Percentiles rank a stretch among this genome's conserved stretches.
phyloP scores from a whole-genome alignment of 2,888 invertebrate genomes.

The Prosapia bicincta region DNA sequence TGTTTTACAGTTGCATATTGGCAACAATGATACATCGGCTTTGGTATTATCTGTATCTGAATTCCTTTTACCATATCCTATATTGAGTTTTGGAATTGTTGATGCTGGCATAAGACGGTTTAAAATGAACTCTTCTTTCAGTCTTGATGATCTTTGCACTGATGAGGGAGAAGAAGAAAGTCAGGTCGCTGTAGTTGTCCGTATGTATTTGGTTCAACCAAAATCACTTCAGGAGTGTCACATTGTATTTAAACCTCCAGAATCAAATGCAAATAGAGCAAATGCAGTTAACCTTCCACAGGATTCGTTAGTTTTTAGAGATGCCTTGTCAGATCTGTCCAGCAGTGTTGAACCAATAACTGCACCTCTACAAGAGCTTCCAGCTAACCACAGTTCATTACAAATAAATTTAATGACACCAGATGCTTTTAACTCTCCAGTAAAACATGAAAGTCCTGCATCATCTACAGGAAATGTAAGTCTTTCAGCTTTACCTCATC shows the following conservation, averaged over 20 bases:
- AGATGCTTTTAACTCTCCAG: slow-evolving; percentile 70
- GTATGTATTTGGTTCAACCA: slow-evolving; percentile 78
- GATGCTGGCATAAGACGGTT: slow-evolving; percentile 58
- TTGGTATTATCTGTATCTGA: slow-evolving; percentile 76
- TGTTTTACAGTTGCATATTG: slow-evolving; percentile 68
- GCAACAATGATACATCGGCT: slow-evolving; percentile 57
- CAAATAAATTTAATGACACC: slow-evolving; percentile 76
- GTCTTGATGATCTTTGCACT: slow-evolving; percentile 27
- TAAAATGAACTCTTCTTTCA: slow-evolving; percentile 20
- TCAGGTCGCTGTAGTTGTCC: slow-evolving; percentile 49
- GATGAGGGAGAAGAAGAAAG: slow-evolving; percentile 55
- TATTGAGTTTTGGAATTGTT: slow-evolving; percentile 84
- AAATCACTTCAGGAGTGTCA: slow-evolving; percentile 84
- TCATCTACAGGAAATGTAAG: slow-evolving; percentile 8
- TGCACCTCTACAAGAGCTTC: slow-evolving; percentile 8
- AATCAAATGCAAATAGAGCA: slow-evolving; percentile 25
- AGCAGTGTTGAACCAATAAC: not conserved
- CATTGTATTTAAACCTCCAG: slow-evolving; percentile 56
- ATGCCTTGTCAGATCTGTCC: not conserved
- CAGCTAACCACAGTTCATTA: slow-evolving; percentile 22
- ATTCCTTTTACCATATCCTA: slow-evolving; percentile 81
- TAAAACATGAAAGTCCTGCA: slow-evolving; percentile 29
- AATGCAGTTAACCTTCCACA: not conserved
- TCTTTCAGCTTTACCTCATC: not conserved
- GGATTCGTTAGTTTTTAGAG: slow-evolving; percentile 1